These are phyloP conservation scores for Pangasius mekongensis DNA, from an alignment of 2,797 vertebrate species.

Conservation along the genomic window DNA sequence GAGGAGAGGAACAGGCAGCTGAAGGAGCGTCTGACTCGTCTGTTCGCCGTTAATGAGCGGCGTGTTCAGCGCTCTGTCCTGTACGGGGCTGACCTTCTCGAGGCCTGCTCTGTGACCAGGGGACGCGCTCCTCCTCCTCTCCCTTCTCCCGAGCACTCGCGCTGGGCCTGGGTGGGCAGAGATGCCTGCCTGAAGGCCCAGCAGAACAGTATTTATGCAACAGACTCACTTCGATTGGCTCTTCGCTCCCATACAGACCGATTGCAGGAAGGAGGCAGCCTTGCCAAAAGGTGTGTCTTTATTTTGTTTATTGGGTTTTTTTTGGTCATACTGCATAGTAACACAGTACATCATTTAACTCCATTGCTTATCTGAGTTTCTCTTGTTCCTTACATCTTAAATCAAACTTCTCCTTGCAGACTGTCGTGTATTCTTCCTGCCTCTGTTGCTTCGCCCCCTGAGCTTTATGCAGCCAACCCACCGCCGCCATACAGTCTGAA, in stretches of 20 bases:
- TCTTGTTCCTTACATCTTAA: background rate
- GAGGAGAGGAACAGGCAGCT: conserved; percentile 84
- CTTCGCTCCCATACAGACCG: conserved; percentile 73
- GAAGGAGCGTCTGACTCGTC: conserved; percentile 85
- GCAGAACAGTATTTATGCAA: conserved; percentile 66
- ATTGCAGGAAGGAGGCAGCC: conserved; percentile 69
- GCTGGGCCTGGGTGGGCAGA: conserved; percentile 85
- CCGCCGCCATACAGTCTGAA: conserved; percentile 80
- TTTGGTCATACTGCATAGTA: background rate
- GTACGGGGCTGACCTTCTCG: conserved; percentile 87
- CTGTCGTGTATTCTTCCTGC: conserved; percentile 84
- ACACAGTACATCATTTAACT: background rate
- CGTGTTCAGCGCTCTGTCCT: conserved; percentile 84
- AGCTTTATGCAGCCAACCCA: conserved; percentile 83
- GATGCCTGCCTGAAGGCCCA: conserved; percentile 76
- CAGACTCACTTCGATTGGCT: conserved; percentile 72
- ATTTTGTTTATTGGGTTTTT: background rate
- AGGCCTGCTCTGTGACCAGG: conserved; percentile 73
- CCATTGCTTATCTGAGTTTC: no score
- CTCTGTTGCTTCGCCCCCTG: conserved; percentile 83
- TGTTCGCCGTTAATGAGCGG: conserved; percentile 85
- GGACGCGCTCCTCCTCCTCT: conserved; percentile 52
- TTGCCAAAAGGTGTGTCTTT: conserved; percentile 79
- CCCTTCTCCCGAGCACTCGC: conserved; percentile 59
- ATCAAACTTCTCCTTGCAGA: conserved; percentile 67